Conservation (phyloP, 2,113 vertebrate genomes). For the Calidris pugnax region DNA sequence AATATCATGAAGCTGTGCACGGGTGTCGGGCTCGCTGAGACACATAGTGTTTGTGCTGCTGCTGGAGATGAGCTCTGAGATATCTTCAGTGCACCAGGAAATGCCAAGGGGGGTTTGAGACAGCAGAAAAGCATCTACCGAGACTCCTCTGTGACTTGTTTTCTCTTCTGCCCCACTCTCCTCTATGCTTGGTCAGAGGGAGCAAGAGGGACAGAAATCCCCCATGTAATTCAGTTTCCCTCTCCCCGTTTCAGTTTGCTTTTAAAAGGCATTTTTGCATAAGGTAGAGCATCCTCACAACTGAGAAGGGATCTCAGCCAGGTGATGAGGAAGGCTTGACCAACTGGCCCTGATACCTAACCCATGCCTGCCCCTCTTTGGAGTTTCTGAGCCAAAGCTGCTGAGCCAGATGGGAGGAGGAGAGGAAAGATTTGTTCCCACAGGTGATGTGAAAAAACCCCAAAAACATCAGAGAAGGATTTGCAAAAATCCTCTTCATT, state of each 20-base stretch:
- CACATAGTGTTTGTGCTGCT: background rate
- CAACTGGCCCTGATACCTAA: rapidly evolving
- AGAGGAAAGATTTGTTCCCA: background rate
- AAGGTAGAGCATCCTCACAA: background rate
- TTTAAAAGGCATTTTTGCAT: background rate
- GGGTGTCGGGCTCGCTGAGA: background rate
- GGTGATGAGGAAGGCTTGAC: background rate
- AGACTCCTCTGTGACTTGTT: background rate
- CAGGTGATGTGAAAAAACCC: background rate
- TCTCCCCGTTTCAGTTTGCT: background rate
- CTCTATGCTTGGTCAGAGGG: background rate
- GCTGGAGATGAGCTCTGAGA: background rate
- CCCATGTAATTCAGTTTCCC: background rate
- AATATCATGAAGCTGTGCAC: background rate
- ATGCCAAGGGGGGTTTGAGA: background rate
- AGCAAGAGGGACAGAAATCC: background rate
- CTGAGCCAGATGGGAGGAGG: background rate
- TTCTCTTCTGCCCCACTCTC: background rate
- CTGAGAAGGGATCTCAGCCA: background rate
- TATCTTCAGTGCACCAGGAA: background rate
- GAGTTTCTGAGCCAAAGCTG: background rate
- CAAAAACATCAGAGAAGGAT: background rate
- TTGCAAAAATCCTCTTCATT: background rate
- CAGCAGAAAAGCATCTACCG: background rate
- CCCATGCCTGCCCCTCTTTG: background rate